Evolutionary conservation across 2,797 vertebrate genomes (phyloP), one percentile per base, ranked within the genome.

Genomic region (Thaleichthys pacificus): DNA sequence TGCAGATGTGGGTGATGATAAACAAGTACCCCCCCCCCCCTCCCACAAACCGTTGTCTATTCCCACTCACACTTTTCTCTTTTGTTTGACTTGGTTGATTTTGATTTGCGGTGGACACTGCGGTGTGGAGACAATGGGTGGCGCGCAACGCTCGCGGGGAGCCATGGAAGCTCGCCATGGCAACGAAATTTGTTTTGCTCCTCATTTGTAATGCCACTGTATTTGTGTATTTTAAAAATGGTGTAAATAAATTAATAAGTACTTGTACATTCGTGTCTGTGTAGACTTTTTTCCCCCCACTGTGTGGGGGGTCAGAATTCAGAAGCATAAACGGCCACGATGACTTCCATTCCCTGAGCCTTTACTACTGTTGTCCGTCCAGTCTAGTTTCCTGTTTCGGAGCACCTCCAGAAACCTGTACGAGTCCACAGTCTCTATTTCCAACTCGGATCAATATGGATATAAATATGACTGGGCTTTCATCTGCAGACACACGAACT

Each of bases 181-280:
- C n/a, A 80, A 82, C 87, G 78, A 86, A 82, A 2, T 86, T 62
- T 83, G 1, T 87, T 85, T 68, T 62, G 47, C 74, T 87, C 85
- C 80, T 93, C 92, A 90, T 94, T 95, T 95, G 94, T 95, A 95
- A 92, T 93, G 87, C 91, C 92, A 91, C 91, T 95, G 94, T 94
- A 94, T 94, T 94, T 93, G 92, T 98, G 96, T 94, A 94, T 95
- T 95, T 96, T 92, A 94, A 91, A 91, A 93, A 92, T 90, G 93
- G 85, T 98, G 96, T 97, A 97, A 97, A 97, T 97, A 97, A 96
- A 98, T 94, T 93, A 95, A 92, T 91, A 93, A 92, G 90, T 91
- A 95, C 94, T 96, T 97, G 93, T 95, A 86, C 72, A 21, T 17
- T 61, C 24, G 69, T 51, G 58, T 28, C 64, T 60, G 38, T 21